Percentiles rank a stretch among this genome's conserved stretches.
phyloP scores from a whole-genome alignment of 2,888 invertebrate species.

The Agrotis segetum region DNA sequence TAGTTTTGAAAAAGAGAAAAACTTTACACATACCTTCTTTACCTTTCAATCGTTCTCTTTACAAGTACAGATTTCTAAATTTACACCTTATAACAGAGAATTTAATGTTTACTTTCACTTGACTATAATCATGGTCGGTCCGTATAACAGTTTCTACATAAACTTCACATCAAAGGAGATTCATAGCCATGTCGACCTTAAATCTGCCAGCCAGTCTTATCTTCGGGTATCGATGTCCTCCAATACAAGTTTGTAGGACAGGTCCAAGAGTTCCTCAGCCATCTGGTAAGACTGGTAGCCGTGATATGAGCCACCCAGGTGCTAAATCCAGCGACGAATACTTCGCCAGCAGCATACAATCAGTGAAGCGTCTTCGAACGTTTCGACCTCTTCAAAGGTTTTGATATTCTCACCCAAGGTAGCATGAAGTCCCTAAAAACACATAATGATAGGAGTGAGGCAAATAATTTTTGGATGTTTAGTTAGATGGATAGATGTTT shows the following conservation, averaged over 20 bases:
- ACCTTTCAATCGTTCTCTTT: slow-evolving; percentile 25
- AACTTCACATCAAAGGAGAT: background rate
- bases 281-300: slow-evolving; percentile 3
- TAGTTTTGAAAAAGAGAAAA: too few species aligned
- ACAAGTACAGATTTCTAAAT: slow-evolving; percentile 2
- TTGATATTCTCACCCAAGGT: slow-evolving; percentile 84
- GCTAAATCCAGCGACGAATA: slow-evolving; percentile 6
- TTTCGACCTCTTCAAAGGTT: slow-evolving; percentile 83
- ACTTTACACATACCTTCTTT: too few species aligned
- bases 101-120: slow-evolving; percentile 14
- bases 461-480: too few species aligned
- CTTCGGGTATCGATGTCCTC: background rate
- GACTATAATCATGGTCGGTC: slow-evolving; percentile 10
- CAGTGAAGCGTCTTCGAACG: slow-evolving; percentile 84
- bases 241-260: slow-evolving; percentile 2
- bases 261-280: background rate
- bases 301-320: slow-evolving; percentile 12
- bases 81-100: slow-evolving; percentile 1
- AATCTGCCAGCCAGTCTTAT: slow-evolving; percentile 20
- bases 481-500: too few species aligned
- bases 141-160: slow-evolving; percentile 5
- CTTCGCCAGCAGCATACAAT: slow-evolving; percentile 39
- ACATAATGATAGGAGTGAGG: background rate
- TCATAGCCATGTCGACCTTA: slow-evolving; percentile 15
- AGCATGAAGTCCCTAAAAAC: slow-evolving; percentile 82